Conservation (phyloP, 2,113 vertebrate species). For the Thomomys bottae region DNA sequence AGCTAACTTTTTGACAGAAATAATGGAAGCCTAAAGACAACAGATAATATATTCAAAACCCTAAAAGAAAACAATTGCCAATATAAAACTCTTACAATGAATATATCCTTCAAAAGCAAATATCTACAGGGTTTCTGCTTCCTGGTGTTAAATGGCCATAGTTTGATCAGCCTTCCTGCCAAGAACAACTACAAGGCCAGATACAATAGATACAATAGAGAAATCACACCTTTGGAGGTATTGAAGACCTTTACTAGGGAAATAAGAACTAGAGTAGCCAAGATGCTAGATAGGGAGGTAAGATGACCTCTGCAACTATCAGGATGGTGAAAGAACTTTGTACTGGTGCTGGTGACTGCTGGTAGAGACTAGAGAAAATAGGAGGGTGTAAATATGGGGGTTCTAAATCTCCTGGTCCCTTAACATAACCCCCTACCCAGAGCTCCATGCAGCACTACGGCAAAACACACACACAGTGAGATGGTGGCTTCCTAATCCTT, state of each 20-base stretch:
- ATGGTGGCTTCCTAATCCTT: accelerated
- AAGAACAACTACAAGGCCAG: constrained; percentile 34
- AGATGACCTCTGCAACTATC: neutral
- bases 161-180: constrained; percentile 53
- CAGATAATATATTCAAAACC: constrained; percentile 6
- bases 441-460: neutral
- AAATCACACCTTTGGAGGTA: constrained; percentile 13
- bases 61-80: constrained; percentile 61
- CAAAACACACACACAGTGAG: neutral
- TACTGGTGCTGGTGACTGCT: neutral
- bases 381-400: neutral
- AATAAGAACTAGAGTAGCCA: neutral
- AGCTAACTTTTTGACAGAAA: constrained; percentile 57
- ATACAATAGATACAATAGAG: neutral
- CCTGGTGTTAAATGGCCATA: constrained; percentile 34
- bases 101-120: constrained; percentile 54
- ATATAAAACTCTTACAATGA: constrained; percentile 36
- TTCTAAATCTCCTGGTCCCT: neutral
- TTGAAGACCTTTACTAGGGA: neutral
- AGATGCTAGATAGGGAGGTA: neutral
- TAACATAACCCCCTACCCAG: neutral
- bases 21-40: constrained; percentile 35
- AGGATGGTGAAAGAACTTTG: neutral
- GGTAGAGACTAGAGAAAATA: neutral
- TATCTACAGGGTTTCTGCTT: constrained; percentile 28